Conservation (phyloP, 2,113 vertebrate species). For the Leptobrachium ailaonicum region DNA sequence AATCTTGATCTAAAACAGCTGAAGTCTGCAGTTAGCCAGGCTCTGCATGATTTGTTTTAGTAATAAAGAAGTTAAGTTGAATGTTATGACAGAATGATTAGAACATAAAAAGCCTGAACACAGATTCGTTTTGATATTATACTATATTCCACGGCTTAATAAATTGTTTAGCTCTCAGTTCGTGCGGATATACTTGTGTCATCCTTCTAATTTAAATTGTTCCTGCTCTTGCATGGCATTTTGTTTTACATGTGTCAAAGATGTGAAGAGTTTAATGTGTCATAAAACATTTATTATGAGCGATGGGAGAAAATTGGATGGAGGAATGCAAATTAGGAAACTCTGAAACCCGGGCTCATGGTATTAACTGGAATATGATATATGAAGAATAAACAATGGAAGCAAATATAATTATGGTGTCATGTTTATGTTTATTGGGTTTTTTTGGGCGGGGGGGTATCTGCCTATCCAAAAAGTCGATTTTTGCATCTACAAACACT, state of each 20-base stretch:
- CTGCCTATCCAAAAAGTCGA: too few relatives aligned
- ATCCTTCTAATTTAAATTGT: constrained; percentile 15
- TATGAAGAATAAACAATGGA: too few relatives aligned
- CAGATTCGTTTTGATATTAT: constrained; percentile 5
- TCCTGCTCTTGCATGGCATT: constrained; percentile 16
- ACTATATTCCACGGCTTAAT: constrained; percentile 6
- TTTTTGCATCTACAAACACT: too few relatives aligned
- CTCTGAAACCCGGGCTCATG: neutral
- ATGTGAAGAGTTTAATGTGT: constrained; percentile 8
- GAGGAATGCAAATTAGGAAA: neutral
- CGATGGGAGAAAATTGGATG: constrained; percentile 11
- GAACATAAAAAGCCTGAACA: neutral
- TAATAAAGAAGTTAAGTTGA: neutral
- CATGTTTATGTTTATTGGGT: too few relatives aligned
- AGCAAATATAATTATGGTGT: too few relatives aligned
- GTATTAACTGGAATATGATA: neutral
- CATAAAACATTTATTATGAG: constrained; percentile 22
- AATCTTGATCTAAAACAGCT: too few relatives aligned
- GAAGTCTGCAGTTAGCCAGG: too few relatives aligned
- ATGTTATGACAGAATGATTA: neutral
- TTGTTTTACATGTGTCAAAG: constrained; percentile 22
- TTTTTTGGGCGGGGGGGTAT: too few relatives aligned
- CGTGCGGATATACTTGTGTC: constrained; percentile 6
- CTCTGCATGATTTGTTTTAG: neutral
- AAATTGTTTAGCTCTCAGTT: constrained; percentile 21